A percentile compares a stretch with the other conserved stretches of the same genome.
phyloP scores from a whole-genome alignment of 2,113 vertebrate species.

The Sceloporus undulatus region DNA sequence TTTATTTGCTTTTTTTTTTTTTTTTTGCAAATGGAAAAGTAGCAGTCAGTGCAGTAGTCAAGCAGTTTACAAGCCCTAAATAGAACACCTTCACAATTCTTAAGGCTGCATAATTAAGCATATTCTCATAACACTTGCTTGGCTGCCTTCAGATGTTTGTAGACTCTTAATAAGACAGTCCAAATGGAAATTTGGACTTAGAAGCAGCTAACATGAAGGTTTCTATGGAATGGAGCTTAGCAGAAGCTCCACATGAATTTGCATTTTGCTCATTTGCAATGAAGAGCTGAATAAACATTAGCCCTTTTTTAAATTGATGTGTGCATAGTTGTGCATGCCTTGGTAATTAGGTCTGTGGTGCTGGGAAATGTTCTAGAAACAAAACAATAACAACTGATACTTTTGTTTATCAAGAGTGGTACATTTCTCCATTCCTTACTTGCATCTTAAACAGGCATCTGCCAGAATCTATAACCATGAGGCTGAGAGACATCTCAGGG shows the following conservation, averaged over 20 bases:
- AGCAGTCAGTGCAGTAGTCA: conserved; percentile 58
- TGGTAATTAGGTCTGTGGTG: conserved; percentile 41
- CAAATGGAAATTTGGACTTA: conserved; percentile 68
- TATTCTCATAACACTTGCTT: conserved; percentile 71
- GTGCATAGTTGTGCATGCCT: background rate
- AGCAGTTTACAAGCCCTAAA: conserved; percentile 63
- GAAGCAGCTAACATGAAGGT: conserved; percentile 36
- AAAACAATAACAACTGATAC: conserved; percentile 53
- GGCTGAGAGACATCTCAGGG: background rate
- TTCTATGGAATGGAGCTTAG: conserved; percentile 45
- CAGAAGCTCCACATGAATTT: conserved; percentile 15
- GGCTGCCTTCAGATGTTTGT: conserved; percentile 53
- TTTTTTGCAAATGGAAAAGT: conserved; percentile 31
- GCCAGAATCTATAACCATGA: background rate
- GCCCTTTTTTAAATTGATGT: conserved; percentile 43
- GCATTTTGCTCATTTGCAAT: conserved; percentile 37
- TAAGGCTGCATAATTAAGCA: conserved; percentile 75
- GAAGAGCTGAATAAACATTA: conserved; percentile 46
- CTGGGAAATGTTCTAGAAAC: conserved; percentile 32
- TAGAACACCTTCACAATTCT: conserved; percentile 71
- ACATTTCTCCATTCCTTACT: conserved; percentile 20
- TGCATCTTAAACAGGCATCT: background rate
- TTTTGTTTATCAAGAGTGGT: conserved; percentile 51
- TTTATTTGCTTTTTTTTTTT: conserved; percentile 1
- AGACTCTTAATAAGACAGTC: conserved; percentile 67